Evolutionary conservation across 2,888 invertebrate species (phyloP), one percentile per base, ranked within the genome.

Genomic region (Stenodera caucasica): DNA sequence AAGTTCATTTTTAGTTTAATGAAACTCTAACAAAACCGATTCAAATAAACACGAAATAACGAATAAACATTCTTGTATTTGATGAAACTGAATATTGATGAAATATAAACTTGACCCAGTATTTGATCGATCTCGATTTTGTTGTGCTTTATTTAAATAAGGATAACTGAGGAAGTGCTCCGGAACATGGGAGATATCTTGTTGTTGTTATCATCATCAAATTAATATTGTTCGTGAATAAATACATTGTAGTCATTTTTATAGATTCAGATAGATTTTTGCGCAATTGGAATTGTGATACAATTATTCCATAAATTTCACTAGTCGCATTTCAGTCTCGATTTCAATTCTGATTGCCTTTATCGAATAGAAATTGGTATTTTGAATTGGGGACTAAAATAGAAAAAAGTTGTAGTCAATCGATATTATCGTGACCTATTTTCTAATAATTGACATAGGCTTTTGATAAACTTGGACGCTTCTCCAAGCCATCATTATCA

Each of bases 341-440:
- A 45, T 45, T 45, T 45, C 45, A 45, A 8, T 45, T 33, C 18
- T 21, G 45, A 21, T 45, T 45, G 21, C 4, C 21, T 21, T 12
- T 21, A 45, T 45, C 45, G 18, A 40, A 15, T 2, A 18, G 21
- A 21, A 45, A 45, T 45, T 14, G 14, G 14, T 35, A 35, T 35
- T 14, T 21, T 21, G 21, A 21, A 21, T 23, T 9, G 45, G n/a
- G n/a, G 23, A 2, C 45, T 12, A 21, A 45, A 45, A 45, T n/a
- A n/a, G 23, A 18, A 21, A 45, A 45, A 45, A 12, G n/a, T 3
- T 12, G 21, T 23, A 4, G 3, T 5, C 1, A 45, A 45, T 45
- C 45, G 23, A 45, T 45, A 45, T 45, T 45, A 45, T 23, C 23
- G 6, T 45, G 45, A 45, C 45, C 45, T 45, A 45, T 45, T 45